A percentile compares a stretch with the other conserved stretches of the same genome.
Evolutionary conservation across 2,113 vertebrate genomes (phyloP).

Genomic region (human): GRCh38 chrX:7622001-7622500

Average conservation of each 20-base stretch:
- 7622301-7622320: accelerated
- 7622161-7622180: not conserved
- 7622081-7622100: not conserved
- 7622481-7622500: too few species aligned
- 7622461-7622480: too few species aligned
- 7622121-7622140: not conserved
- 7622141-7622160: too few species aligned
- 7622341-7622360: too few species aligned
- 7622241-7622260: accelerated
- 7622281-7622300: accelerated
- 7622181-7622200: not conserved
- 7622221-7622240: too few species aligned
- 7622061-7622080: not conserved
- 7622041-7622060: too few species aligned
- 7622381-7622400: accelerated
- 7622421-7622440: too few species aligned
- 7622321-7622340: accelerated
- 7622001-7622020: not conserved
- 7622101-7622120: not conserved
- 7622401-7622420: too few species aligned
- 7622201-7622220: not conserved
- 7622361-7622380: accelerated
- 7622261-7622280: not conserved
- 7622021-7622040: accelerated
- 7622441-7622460: too few species aligned